Evolutionary conservation across 1,140 invertebrate species (phyloP).

Genomic region (Atta cephalotes): DNA sequence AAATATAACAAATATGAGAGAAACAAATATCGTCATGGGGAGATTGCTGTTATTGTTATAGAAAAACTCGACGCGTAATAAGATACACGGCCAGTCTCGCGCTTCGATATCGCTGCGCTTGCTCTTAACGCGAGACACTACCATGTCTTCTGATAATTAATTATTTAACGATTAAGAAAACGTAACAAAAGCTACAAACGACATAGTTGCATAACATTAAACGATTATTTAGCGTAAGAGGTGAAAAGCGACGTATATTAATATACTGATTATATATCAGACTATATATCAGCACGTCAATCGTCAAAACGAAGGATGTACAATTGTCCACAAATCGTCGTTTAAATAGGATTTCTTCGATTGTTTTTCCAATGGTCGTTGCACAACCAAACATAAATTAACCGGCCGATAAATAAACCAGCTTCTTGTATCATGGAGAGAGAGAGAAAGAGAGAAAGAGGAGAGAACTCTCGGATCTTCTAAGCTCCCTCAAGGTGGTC

Average conservation of each 20-base stretch:
- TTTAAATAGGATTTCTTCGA: conserved; percentile 66
- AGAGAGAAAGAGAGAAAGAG: neutral
- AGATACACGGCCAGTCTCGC: too few relatives aligned
- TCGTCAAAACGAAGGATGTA: neutral
- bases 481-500: conserved; percentile 81
- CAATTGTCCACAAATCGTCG: neutral
- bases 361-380: conserved; percentile 60
- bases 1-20: neutral
- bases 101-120: too few relatives aligned
- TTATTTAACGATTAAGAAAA: conserved; percentile 29
- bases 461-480: conserved; percentile 59
- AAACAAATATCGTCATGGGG: neutral
- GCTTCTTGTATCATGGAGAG: conserved; percentile 66
- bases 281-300: neutral
- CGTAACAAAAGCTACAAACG: neutral
- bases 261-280: too few relatives aligned
- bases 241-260: conserved; percentile 4
- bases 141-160: too few relatives aligned
- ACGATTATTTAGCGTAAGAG: neutral
- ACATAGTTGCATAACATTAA: neutral
- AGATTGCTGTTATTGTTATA: neutral
- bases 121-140: too few relatives aligned
- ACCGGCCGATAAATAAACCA: conserved; percentile 67
- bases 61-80: too few relatives aligned
- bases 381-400: conserved; percentile 73